These are phyloP conservation scores for Scopus umbretta DNA, from an alignment of 2,113 vertebrate genomes.

Conservation along the genomic window DNA sequence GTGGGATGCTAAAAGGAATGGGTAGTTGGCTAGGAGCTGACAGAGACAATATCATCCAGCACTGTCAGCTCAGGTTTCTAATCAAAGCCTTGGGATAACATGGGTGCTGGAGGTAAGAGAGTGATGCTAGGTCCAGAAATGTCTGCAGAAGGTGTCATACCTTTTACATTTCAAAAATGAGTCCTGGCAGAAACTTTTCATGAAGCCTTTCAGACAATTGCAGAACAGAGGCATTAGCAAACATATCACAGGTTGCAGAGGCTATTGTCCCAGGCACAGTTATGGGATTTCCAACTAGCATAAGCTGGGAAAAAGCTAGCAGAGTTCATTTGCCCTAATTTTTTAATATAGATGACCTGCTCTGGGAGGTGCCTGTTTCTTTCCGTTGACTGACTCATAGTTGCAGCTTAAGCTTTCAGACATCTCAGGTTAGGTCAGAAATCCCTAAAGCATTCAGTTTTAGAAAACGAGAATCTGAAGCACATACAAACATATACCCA, in stretches of 20 bases:
- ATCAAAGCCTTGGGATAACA: not conserved
- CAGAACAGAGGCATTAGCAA: not conserved
- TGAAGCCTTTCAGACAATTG: not conserved
- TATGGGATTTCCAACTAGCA: not conserved
- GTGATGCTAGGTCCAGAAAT: not conserved
- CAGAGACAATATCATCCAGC: not conserved
- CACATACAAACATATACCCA: not conserved
- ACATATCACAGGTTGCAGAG: not conserved
- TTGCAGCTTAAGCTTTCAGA: not conserved
- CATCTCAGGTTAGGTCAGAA: not conserved
- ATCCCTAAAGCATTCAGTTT: not conserved
- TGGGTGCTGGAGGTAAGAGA: not conserved
- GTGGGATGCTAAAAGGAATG: not conserved
- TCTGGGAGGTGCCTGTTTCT: not conserved
- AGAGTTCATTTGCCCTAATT: not conserved
- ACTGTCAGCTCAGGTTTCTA: not conserved
- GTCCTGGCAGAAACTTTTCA: not conserved
- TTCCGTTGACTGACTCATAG: not conserved
- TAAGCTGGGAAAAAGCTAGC: not conserved
- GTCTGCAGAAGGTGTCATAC: not conserved
- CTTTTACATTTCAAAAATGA: not conserved
- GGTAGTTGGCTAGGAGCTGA: not conserved
- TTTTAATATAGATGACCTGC: not conserved
- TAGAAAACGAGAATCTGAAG: not conserved
- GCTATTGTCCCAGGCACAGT: not conserved